These are phyloP conservation scores for Pantelozetes paolii DNA, from an alignment of 2,888 invertebrate species.

Conservation along the genomic window DNA sequence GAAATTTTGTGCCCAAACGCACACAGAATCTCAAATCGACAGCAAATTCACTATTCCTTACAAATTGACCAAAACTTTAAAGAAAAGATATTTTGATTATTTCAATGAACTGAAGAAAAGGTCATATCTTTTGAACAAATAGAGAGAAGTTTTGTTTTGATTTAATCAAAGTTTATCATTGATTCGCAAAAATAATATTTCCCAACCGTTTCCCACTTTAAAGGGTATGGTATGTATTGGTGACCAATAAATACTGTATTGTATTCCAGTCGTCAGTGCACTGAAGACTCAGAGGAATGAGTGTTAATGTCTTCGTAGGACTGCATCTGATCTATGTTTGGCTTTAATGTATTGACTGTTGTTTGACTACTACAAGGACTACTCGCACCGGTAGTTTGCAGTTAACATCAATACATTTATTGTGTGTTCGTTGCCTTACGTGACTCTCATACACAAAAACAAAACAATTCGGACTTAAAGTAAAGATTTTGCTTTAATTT, in stretches of 20 bases:
- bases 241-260: slow-evolving; percentile 6
- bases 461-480: neutral
- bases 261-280: neutral
- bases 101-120: no score
- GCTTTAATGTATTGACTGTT: slow-evolving; percentile 14
- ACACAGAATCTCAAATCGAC: no score
- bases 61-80: no score
- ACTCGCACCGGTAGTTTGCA: neutral
- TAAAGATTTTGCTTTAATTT: slow-evolving; percentile 4
- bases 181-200: neutral
- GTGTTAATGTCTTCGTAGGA: slow-evolving; percentile 31
- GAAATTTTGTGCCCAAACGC: no score
- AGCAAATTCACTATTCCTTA: no score
- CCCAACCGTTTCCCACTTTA: neutral
- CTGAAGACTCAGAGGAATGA: slow-evolving; percentile 24
- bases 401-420: slow-evolving; percentile 29
- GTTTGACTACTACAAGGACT: neutral
- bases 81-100: no score
- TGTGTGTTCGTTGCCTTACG: slow-evolving; percentile 7
- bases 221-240: neutral
- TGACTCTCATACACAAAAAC: slow-evolving; percentile 12
- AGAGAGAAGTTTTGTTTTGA: neutral
- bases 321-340: slow-evolving; percentile 28
- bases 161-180: slow-evolving; percentile 16
- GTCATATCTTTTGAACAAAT: no score